phyloP scores from a whole-genome alignment of 2,113 vertebrate genomes.

The Hypanus sabinus region DNA sequence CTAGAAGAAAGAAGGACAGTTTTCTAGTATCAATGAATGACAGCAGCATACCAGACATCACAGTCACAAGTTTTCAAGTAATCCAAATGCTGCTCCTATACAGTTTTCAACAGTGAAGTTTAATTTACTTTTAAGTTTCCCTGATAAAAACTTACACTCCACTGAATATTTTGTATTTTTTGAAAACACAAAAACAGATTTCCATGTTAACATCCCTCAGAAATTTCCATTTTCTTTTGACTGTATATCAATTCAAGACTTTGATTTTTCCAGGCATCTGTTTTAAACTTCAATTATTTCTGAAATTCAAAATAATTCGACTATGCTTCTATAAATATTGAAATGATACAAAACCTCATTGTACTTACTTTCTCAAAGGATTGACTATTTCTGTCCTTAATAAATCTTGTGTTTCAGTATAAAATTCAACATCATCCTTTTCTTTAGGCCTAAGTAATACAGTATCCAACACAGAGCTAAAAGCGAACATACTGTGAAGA shows the following conservation, averaged over 20 bases:
- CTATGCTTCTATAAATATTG: not conserved
- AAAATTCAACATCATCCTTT: slow-evolving; percentile 92
- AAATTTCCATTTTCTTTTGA: not conserved
- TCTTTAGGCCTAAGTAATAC: slow-evolving; percentile 90
- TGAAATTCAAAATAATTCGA: not conserved
- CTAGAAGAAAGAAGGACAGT: slow-evolving; percentile 54
- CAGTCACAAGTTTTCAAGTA: not conserved
- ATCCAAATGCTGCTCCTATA: not conserved
- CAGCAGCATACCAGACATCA: not conserved
- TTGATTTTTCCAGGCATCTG: not conserved
- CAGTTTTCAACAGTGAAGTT: not conserved
- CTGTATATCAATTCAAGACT: not conserved
- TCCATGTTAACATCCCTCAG: not conserved
- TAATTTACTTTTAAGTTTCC: not conserved
- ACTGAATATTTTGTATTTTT: not conserved
- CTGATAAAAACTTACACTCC: not conserved
- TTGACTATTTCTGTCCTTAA: slow-evolving; percentile 94
- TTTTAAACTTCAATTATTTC: slow-evolving; percentile 12
- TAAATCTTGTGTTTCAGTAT: slow-evolving; percentile 90
- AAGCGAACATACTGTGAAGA: slow-evolving; percentile 81
- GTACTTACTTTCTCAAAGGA: slow-evolving; percentile 83
- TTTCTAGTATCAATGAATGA: not conserved
- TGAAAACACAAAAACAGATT: too few species aligned
- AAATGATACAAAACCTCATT: not conserved
- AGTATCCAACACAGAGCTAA: slow-evolving; percentile 93